Evolutionary conservation across 2,888 invertebrate genomes (phyloP), one percentile per base, ranked within the genome.

Genomic region (Phyllotreta striolata): DNA sequence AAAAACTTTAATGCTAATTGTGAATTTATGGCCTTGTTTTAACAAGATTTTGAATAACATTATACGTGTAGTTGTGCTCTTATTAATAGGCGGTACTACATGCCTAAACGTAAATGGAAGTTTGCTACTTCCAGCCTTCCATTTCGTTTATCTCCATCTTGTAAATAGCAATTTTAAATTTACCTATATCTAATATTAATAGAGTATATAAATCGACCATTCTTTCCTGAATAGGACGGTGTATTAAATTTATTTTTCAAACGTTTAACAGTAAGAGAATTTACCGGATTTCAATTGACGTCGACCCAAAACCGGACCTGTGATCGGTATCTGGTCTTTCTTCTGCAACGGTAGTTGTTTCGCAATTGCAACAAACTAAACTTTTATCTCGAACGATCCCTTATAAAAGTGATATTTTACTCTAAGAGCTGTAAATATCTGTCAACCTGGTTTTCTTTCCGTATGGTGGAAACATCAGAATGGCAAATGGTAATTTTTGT

Each of bases 1-100:
- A 38, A 52, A 52, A 52, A 38, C 14, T 52, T 52, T 9, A 52
- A 52, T 52, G 52, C 39, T 52, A 38, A 52, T 52, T 52, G 38
- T 4, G 12, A 52, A 52, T 52, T 52, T 37, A 52, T 52, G 9
- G 13, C 52, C 13, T 38, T 38, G 52, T 52, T 52, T 38, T 7
- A 52, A 38, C 6, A 10, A 38, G 38, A 52, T 52, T 52, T 7
- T 12, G 38, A 52, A 52, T 52, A 52, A 52, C 38, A 52, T 49
- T 35, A 34, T 37, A 10, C 10, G 12, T 35, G 34, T 49, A 49
- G 35, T 35, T 12, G 37, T 49, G 49, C 37, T 35, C 49, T 49
- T 49, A 49, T 49, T 49, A 49, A 49, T 37, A 6, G 35, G 49
- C 34, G 49, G 49, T 49, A 49, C 35, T 13, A 34, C 14, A 47